Evolutionary conservation across 1,140 invertebrate species (phyloP), one percentile per base, ranked within the genome.

Genomic region (Chionoecetes opilio): DNA sequence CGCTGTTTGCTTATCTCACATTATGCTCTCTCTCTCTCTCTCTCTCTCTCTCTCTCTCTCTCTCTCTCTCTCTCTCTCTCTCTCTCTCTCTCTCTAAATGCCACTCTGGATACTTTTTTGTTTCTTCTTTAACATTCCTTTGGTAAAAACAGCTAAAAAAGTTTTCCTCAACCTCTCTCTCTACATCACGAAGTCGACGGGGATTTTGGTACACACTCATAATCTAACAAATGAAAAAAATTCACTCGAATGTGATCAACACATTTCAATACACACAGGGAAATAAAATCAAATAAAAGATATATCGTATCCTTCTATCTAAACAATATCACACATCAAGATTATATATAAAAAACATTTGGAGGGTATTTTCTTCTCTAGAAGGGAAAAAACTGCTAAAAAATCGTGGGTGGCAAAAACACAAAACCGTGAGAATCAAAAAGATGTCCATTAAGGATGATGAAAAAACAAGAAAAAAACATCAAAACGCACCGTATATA

Each of bases 111-210:
- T 75, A n/a, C n/a, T 75, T 21, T n/a, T n/a, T 75, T 75, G 63
- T 75, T 75, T 75, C 63, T 75, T 75, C 63, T 17, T 14, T 53
- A 75, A 75, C 63, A 75, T 75, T 75, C 63, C 63, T 75, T 75
- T 75, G 63, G 63, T 75, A n/a, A 75, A 75, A 75, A 75, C 63
- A n/a, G 63, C 26, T n/a, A 75, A 5, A 5, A 75, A 6, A 6
- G 63, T 75, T 5, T 75, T 75, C n/a, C 63, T 26, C 46, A 75
- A 5, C 26, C 63, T 75, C 21, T 53, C 46, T 75, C 63, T 21
- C 63, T 75, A n/a, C 63, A 75, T 75, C 63, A 75, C 63, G 21
- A 75, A n/a, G n/a, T 75, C 21, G 21, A 75, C 21, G n/a, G 21
- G 21, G n/a, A 26, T 75, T 75, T n/a, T 5, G 11, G n/a, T 75